phyloP scores from a whole-genome alignment of 2,113 vertebrate genomes.

The Propithecus coquereli region DNA sequence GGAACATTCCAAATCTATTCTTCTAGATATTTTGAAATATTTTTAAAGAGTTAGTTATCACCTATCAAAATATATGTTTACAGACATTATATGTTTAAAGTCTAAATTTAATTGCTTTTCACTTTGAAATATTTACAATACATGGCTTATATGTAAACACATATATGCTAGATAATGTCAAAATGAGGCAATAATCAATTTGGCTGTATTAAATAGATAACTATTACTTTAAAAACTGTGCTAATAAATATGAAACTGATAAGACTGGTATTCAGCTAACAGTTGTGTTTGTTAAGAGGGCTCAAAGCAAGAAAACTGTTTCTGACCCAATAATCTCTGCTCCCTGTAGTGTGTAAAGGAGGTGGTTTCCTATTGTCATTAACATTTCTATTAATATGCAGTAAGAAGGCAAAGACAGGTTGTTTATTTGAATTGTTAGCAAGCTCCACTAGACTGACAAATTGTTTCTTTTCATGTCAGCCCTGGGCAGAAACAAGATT shows the following conservation, averaged over 20 bases:
- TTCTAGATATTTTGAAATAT: background rate
- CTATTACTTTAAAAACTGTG: background rate
- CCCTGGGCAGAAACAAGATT: slow-evolving; percentile 24
- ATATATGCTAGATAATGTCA: background rate
- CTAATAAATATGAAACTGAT: background rate
- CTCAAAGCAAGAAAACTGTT: slow-evolving; percentile 30
- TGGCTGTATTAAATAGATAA: slow-evolving; percentile 23
- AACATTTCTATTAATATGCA: slow-evolving; percentile 71
- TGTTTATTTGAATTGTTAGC: slow-evolving; percentile 69
- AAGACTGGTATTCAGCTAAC: background rate
- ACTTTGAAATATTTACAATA: background rate
- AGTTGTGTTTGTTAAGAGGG: background rate
- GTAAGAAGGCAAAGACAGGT: slow-evolving; percentile 21
- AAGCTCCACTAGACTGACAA: slow-evolving; percentile 57
- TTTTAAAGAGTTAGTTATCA: background rate
- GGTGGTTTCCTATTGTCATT: background rate
- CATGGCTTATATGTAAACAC: background rate
- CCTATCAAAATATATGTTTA: slow-evolving; percentile 20
- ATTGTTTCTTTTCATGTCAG: slow-evolving; percentile 56
- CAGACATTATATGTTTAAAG: background rate
- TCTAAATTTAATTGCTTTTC: slow-evolving; percentile 24
- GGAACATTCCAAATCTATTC: background rate
- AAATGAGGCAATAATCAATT: background rate
- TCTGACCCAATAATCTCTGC: slow-evolving; percentile 20
- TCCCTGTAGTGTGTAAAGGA: background rate